Evolutionary conservation across 2,888 invertebrate species (phyloP).

Genomic region (Apamea crenata): DNA sequence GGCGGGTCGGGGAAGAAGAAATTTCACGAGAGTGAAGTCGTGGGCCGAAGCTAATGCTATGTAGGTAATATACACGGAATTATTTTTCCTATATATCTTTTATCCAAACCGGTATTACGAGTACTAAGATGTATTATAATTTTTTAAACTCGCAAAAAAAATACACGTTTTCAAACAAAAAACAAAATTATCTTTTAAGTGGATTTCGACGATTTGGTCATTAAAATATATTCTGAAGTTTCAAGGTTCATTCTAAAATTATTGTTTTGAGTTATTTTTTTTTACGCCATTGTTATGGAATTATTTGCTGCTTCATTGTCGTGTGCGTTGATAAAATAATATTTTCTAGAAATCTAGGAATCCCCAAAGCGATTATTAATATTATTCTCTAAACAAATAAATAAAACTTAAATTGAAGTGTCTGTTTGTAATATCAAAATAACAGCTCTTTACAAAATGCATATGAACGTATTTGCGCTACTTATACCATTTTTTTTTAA

Average conservation of each 20-base stretch:
- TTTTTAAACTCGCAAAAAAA: background rate
- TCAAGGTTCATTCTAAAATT: constrained; percentile 32
- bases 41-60: too few relatives aligned
- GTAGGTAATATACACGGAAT: background rate
- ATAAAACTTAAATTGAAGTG: too few relatives aligned
- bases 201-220: background rate
- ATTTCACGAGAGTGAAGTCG: too few relatives aligned
- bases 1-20: too few relatives aligned
- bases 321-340: background rate
- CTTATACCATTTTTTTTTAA: too few relatives aligned
- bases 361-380: background rate
- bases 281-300: background rate
- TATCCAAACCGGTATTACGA: background rate
- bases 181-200: background rate
- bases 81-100: background rate
- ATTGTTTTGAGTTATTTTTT: constrained; percentile 11
- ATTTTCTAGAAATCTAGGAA: background rate
- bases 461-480: too few relatives aligned
- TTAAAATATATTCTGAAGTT: background rate
- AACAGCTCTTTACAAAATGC: too few relatives aligned
- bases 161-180: constrained; percentile 13
- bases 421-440: too few relatives aligned
- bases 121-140: too few relatives aligned
- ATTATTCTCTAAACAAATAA: background rate
- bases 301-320: background rate